phyloP scores from a whole-genome alignment of 2,888 invertebrate genomes.

The Ptilodon capucinus region DNA sequence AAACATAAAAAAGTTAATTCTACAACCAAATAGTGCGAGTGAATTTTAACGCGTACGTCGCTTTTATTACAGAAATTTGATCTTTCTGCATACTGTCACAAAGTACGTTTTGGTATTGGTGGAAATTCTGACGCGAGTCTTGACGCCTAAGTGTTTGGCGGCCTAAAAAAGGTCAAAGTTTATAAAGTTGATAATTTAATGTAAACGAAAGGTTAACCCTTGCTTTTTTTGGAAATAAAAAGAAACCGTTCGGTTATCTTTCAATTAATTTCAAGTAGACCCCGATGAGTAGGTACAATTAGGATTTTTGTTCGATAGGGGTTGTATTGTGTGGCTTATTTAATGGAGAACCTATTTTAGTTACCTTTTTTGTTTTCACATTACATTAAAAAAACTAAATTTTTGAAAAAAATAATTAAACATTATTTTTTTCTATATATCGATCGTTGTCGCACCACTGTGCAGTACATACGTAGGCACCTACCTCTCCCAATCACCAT shows the following conservation, averaged over 20 bases:
- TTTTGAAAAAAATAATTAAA: background rate
- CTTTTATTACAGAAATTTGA: no score
- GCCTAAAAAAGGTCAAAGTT: slow-evolving; percentile 43
- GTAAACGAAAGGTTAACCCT: slow-evolving; percentile 64
- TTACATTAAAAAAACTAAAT: no score
- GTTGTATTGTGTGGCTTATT: slow-evolving; percentile 22
- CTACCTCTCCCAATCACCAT: slow-evolving; percentile 4
- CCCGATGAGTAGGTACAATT: slow-evolving; percentile 26
- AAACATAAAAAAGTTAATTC: no score
- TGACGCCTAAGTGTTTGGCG: no score
- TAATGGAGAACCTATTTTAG: slow-evolving; percentile 17
- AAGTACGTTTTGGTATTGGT: no score
- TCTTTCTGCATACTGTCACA: no score
- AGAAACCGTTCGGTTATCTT: slow-evolving; percentile 66
- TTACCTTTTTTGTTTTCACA: no score
- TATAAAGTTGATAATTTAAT: slow-evolving; percentile 55
- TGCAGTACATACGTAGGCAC: background rate
- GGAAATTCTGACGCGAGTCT: no score
- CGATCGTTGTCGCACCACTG: background rate
- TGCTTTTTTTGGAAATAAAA: slow-evolving; percentile 63
- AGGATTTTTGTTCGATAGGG: slow-evolving; percentile 36
- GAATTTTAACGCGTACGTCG: no score
- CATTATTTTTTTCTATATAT: background rate
- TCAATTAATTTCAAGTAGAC: slow-evolving; percentile 66
- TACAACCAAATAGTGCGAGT: no score